Evolutionary conservation across 2,113 vertebrate genomes (phyloP).

Genomic region (Grammomys surdaster): DNA sequence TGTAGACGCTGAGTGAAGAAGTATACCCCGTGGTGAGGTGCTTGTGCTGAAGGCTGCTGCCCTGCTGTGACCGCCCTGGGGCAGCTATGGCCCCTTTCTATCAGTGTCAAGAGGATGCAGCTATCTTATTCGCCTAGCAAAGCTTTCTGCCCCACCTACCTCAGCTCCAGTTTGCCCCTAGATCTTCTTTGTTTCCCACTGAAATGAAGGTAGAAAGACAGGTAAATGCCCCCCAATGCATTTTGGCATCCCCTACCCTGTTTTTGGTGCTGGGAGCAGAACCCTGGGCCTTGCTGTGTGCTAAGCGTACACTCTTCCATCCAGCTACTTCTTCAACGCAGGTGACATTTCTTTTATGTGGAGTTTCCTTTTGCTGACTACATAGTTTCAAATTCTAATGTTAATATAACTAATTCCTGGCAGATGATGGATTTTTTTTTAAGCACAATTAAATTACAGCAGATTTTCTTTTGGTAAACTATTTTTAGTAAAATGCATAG

Average conservation of each 20-base stretch:
- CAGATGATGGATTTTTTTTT: slow-evolving; percentile 63
- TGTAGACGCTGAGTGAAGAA: not conserved
- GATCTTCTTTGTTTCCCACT: not conserved
- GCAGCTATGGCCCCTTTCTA: slow-evolving; percentile 66
- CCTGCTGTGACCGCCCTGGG: slow-evolving; percentile 59
- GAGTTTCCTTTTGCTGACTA: slow-evolving; percentile 57
- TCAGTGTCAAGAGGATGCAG: slow-evolving; percentile 65
- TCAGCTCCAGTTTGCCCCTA: not conserved
- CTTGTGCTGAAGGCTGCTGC: not conserved
- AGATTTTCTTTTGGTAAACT: slow-evolving; percentile 73
- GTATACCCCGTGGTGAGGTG: slow-evolving; percentile 44
- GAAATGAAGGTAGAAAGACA: not conserved
- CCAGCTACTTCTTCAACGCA: not conserved
- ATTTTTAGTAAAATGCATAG: slow-evolving; percentile 80
- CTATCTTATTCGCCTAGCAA: not conserved
- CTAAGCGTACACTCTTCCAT: no score
- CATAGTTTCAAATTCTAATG: slow-evolving; percentile 52
- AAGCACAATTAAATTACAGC: slow-evolving; percentile 76
- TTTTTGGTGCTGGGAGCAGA: not conserved
- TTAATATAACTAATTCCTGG: slow-evolving; percentile 70
- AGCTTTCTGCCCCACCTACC: not conserved
- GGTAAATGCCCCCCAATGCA: not conserved
- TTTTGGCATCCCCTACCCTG: not conserved
- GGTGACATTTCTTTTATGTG: not conserved
- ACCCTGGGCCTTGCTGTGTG: not conserved